Conservation (phyloP, 2,888 invertebrate species). For the Ligdia adustata region DNA sequence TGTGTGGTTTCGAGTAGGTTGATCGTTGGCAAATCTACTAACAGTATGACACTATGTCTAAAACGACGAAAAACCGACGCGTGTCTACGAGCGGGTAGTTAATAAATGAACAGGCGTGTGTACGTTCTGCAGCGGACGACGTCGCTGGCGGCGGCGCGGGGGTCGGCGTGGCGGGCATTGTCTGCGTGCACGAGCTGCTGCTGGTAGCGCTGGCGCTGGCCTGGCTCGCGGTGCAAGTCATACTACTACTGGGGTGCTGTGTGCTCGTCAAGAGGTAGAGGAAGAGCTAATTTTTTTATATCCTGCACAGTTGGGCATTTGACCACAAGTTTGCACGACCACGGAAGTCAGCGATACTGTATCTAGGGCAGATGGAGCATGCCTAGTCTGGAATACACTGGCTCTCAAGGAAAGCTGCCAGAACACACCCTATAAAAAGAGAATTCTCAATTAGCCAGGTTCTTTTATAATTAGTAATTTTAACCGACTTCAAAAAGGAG, state of each 20-base stretch:
- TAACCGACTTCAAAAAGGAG: no score
- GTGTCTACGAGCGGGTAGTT: constrained; percentile 3
- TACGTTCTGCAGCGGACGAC: constrained; percentile 47
- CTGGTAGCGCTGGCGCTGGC: constrained; percentile 86
- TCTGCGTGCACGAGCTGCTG: constrained; percentile 86
- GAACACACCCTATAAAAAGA: no score
- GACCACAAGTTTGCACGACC: neutral
- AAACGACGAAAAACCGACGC: neutral
- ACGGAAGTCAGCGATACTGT: neutral
- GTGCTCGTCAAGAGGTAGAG: constrained; percentile 81
- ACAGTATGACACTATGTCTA: no score
- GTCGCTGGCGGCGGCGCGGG: constrained; percentile 5
- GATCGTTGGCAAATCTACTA: no score
- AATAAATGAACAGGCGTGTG: constrained; percentile 19
- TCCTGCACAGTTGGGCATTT: no score
- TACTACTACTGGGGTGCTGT: constrained; percentile 80
- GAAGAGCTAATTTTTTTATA: no score
- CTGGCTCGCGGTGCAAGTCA: constrained; percentile 84
- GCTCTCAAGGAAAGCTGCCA: no score
- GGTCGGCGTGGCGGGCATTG: constrained; percentile 51
- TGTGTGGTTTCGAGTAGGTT: no score
- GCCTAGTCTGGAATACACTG: no score
- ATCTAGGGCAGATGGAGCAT: no score
- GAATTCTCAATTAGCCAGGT: no score
- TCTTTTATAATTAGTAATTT: no score